These are phyloP conservation scores for Homarus gammarus DNA, from an alignment of 2,888 invertebrate genomes.

Conservation along the genomic window DNA sequence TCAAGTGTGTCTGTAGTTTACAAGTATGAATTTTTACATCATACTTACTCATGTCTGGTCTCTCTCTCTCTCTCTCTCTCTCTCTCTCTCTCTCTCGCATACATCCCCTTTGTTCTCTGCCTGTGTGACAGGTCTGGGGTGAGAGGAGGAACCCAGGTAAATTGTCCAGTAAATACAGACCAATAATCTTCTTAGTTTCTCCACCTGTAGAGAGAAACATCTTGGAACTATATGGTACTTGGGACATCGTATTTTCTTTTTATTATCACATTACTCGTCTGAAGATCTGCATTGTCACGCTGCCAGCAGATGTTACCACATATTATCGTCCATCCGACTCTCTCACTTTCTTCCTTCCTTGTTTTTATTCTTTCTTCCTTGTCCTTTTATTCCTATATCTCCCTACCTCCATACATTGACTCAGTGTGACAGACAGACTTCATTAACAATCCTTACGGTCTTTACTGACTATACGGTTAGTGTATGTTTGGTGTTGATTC, in stretches of 20 bases:
- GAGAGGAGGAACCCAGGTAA: neutral
- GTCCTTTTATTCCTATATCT: too few species aligned
- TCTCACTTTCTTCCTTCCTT: neutral
- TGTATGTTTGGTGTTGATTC: too few species aligned
- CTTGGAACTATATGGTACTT: neutral
- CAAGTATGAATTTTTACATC: slow-evolving; percentile 37
- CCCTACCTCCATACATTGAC: too few species aligned
- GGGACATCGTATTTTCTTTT: slow-evolving; percentile 12
- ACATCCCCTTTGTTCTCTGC: neutral
- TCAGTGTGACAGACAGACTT: too few species aligned
- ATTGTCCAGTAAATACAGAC: neutral
- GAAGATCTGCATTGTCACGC: slow-evolving; percentile 59
- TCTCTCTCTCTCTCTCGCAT: neutral
- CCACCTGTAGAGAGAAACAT: neutral
- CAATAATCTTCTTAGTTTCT: neutral
- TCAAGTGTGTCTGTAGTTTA: slow-evolving; percentile 44
- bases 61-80: neutral
- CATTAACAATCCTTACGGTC: too few species aligned
- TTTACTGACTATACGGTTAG: too few species aligned
- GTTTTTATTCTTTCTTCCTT: too few species aligned
- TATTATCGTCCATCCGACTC: neutral
- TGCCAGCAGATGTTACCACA: slow-evolving; percentile 19
- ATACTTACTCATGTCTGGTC: slow-evolving; percentile 3
- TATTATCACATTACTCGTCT: slow-evolving; percentile 48
- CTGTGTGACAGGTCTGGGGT: too few species aligned